phyloP scores from a whole-genome alignment of 1,140 invertebrate genomes.

The Globodera ellingtonae region DNA sequence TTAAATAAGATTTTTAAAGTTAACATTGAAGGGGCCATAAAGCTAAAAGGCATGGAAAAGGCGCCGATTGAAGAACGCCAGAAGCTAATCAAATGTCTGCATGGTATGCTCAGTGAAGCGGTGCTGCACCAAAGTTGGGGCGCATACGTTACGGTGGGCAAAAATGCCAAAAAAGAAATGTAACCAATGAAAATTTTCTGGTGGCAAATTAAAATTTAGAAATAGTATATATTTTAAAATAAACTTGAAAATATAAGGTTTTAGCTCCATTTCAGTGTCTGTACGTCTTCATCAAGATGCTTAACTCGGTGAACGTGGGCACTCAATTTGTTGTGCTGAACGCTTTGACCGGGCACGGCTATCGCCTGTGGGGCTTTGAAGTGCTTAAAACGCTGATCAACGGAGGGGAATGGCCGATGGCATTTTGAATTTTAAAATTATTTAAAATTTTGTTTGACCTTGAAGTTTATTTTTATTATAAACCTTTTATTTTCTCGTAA shows the following conservation, averaged over 20 bases:
- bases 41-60: neutral
- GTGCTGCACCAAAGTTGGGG: neutral
- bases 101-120: too few species aligned
- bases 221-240: neutral
- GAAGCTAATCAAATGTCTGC: too few species aligned
- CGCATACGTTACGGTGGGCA: neutral
- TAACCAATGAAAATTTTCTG: neutral
- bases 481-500: too few species aligned
- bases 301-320: slow-evolving; percentile 67
- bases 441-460: too few species aligned
- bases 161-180: neutral
- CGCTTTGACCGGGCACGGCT: slow-evolving; percentile 65
- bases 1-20: too few species aligned
- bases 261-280: slow-evolving; percentile 12
- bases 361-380: slow-evolving; percentile 65
- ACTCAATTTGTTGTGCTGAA: slow-evolving; percentile 68
- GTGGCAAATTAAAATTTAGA: too few species aligned
- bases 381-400: too few species aligned
- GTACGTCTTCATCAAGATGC: slow-evolving; percentile 67
- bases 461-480: too few species aligned
- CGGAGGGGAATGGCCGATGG: too few species aligned
- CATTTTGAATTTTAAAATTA: too few species aligned
- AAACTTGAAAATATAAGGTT: too few species aligned
- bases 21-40: neutral
- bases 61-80: too few species aligned